A percentile compares a stretch with the other conserved stretches of the same genome.
phyloP scores from a whole-genome alignment of 2,888 invertebrate genomes.

The Meiosimyza decipiens region DNA sequence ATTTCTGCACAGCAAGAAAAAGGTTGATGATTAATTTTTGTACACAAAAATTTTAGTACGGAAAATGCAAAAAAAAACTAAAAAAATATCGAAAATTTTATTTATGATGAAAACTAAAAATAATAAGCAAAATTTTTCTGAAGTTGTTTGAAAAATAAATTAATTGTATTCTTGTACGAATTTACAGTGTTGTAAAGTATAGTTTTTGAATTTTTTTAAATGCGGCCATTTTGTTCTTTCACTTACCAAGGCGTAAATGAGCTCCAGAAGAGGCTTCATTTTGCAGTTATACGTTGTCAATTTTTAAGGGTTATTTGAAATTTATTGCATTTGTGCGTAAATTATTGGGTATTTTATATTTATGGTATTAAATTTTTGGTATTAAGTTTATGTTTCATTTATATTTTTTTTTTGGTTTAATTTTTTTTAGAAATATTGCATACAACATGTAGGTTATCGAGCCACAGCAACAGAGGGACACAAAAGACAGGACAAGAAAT shows the following conservation, averaged over 20 bases:
- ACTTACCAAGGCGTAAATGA: slow-evolving; percentile 99
- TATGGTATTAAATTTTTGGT: slow-evolving; percentile 38
- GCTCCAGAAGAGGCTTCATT: slow-evolving; percentile 96
- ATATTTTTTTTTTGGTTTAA: slow-evolving; percentile 34
- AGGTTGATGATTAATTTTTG: not conserved
- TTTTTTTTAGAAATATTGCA: slow-evolving; percentile 50
- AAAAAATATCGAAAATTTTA: not conserved
- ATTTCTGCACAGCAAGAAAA: not conserved
- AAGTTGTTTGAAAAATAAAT: not conserved
- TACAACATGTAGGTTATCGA: slow-evolving; percentile 66
- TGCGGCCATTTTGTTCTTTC: slow-evolving; percentile 50
- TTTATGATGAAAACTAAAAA: not conserved
- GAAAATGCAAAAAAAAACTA: slow-evolving; percentile 11
- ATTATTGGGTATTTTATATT: slow-evolving; percentile 39
- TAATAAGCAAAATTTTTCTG: not conserved
- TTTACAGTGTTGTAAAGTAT: slow-evolving; percentile 1
- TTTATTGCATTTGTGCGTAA: not conserved
- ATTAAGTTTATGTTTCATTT: slow-evolving; percentile 46
- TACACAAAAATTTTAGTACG: not conserved
- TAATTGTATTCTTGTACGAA: not conserved
- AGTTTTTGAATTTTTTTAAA: slow-evolving; percentile 53
- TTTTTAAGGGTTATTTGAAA: slow-evolving; percentile 34
- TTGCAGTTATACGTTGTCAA: slow-evolving; percentile 38
- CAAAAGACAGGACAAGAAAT: slow-evolving; percentile 68
- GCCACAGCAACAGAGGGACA: slow-evolving; percentile 68